These are phyloP conservation scores for Planococcus citri DNA, from an alignment of 1,140 invertebrate genomes.

Conservation along the genomic window DNA sequence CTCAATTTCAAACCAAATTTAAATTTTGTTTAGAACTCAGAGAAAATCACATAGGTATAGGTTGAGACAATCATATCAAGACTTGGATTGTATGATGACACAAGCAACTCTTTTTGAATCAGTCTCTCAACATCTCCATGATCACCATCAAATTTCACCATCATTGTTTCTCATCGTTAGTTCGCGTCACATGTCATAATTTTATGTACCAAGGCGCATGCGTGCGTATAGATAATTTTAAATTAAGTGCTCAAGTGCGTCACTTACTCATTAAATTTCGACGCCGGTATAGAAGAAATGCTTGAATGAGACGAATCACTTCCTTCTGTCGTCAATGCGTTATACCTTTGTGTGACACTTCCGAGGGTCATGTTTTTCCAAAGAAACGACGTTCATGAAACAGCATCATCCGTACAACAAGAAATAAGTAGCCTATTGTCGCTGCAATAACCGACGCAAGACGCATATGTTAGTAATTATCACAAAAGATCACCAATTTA, in stretches of 20 bases:
- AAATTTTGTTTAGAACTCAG: too few species aligned
- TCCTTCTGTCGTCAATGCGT: background rate
- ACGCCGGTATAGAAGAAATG: background rate
- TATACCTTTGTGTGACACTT: background rate
- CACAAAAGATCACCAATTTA: background rate
- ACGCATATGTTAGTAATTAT: background rate
- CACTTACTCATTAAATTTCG: conserved; percentile 7
- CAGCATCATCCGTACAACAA: too few species aligned
- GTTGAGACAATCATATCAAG: too few species aligned
- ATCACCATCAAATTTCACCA: too few species aligned
- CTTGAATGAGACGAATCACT: background rate
- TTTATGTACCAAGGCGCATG: background rate
- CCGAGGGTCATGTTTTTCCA: background rate
- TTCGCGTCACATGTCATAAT: background rate
- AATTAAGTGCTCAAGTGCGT: conserved; percentile 2
- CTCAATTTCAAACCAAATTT: too few species aligned
- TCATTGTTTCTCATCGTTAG: background rate
- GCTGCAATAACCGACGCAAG: background rate
- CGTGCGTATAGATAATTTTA: background rate
- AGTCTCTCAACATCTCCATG: too few species aligned
- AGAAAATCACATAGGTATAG: too few species aligned
- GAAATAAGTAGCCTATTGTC: background rate
- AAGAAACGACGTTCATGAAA: background rate
- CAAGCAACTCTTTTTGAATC: too few species aligned
- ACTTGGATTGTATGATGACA: too few species aligned